Evolutionary conservation across 2,113 vertebrate genomes (phyloP).

Genomic region (Hystrix cristata): DNA sequence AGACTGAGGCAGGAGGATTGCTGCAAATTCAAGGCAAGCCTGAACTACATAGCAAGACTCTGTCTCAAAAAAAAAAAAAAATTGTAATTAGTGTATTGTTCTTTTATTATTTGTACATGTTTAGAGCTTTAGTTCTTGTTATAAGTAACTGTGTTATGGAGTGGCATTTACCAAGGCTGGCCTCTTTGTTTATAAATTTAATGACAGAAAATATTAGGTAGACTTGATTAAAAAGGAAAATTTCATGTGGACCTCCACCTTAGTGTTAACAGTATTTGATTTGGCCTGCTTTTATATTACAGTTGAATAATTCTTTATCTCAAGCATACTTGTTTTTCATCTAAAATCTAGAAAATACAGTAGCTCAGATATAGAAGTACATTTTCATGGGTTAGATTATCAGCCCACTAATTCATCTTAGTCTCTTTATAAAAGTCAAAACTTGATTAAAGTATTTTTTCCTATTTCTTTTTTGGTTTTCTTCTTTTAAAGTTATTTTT

Average conservation of each 20-base stretch:
- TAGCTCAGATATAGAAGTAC: conserved; percentile 39
- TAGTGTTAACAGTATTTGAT: not conserved
- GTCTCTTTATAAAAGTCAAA: conserved; percentile 47
- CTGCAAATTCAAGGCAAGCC: too few species aligned
- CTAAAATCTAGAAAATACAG: not conserved
- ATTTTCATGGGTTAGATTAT: conserved; percentile 32
- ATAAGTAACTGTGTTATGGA: not conserved
- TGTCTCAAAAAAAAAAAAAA: too few species aligned
- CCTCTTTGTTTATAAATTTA: not conserved
- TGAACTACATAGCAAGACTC: too few species aligned
- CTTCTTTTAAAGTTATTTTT: conserved; percentile 48
- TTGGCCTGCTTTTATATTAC: not conserved
- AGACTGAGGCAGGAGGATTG: too few species aligned
- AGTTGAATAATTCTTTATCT: not conserved
- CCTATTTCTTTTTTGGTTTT: conserved; percentile 12
- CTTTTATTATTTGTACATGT: not conserved
- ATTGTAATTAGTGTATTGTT: not conserved
- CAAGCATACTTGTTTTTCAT: not conserved
- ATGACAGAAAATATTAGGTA: not conserved
- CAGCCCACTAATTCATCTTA: conserved; percentile 32
- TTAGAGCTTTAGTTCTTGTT: not conserved
- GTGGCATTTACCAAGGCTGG: not conserved
- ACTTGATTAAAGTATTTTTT: conserved; percentile 51
- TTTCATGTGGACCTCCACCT: not conserved
- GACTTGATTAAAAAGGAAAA: not conserved